Conservation (phyloP, 2,797 vertebrate genomes). For the Corythornis leucogaster region DNA sequence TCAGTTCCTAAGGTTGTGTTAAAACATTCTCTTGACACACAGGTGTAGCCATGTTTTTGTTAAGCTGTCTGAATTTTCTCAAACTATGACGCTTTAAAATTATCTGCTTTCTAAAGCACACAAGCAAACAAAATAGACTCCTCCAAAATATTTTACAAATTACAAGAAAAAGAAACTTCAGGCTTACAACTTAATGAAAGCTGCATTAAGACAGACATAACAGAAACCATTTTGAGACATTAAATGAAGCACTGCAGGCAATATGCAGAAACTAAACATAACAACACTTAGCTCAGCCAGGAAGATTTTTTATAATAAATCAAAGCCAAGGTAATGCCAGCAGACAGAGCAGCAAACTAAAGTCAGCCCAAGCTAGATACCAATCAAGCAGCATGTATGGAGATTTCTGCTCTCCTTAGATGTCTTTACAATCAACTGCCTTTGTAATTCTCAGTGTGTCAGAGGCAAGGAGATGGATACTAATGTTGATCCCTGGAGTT, state of each 20-base stretch:
- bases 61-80: neutral
- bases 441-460: neutral
- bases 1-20: neutral
- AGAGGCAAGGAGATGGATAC: neutral
- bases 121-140: neutral
- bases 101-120: neutral
- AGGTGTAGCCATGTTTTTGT: neutral
- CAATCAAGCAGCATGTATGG: rapidly evolving
- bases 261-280: neutral
- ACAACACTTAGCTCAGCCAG: neutral
- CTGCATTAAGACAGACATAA: neutral
- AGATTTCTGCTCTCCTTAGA: neutral
- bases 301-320: neutral
- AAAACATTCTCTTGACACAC: neutral
- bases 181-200: neutral
- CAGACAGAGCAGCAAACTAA: neutral
- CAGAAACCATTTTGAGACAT: neutral
- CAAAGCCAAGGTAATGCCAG: neutral
- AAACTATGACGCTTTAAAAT: neutral
- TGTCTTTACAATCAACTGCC: neutral
- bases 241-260: neutral
- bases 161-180: neutral
- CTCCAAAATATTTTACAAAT: neutral
- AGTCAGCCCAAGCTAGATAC: neutral
- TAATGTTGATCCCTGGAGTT: neutral